Base-by-base conservation (phyloP, 2,797 vertebrate species). In the Spinus olivaceus region DNA sequence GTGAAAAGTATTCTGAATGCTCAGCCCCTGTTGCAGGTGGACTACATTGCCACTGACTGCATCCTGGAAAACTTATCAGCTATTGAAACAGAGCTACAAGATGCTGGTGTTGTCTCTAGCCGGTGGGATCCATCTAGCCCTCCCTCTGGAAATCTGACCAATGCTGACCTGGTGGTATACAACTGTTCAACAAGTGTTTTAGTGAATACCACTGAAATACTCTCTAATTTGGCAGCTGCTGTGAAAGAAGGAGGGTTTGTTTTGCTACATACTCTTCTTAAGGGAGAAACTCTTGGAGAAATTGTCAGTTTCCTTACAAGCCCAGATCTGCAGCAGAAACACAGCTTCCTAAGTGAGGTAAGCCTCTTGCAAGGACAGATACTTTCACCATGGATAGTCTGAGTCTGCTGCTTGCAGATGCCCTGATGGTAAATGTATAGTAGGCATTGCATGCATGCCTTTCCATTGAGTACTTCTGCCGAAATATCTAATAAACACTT, bases 171-270 rank as follows among this genome's bases (percentile, higher is more conserved):
- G 37, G 97, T 99, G 72, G 96, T 98, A 59, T 99, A 98, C 95
- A 99, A 99, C 97, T 98, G 98, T 20, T 97, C 98, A 0, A 85
- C 98, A 79, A 97, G 95, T 17, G 56, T 96, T 27, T 81, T 98
- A 3, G 95, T 35, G 28, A 97, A 96, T 11, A 94, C 97, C 0
- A 46, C 96, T 20, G 57, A 91, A 16, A 95, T 98, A 17, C 61
- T 99, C 47, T 49, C 91, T 64, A 98, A 99, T 94, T 97, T 99
- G 97, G 96, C 92, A 16, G 98, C 98, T 19, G 97, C 98, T 23
- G 96, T 98, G 63, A 99, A 97, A 94, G 98, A 98, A 49, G 98
- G 98, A 1, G 99, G 99, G 2, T 99, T 99, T 95, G 73, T 99
- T 86, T 97, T 99, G 61, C 69, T 99, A 20, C 99, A 99, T 96